Evolutionary conservation across 2,888 invertebrate genomes (phyloP), one percentile per base, ranked within the genome.

Genomic region (Bibio marci): DNA sequence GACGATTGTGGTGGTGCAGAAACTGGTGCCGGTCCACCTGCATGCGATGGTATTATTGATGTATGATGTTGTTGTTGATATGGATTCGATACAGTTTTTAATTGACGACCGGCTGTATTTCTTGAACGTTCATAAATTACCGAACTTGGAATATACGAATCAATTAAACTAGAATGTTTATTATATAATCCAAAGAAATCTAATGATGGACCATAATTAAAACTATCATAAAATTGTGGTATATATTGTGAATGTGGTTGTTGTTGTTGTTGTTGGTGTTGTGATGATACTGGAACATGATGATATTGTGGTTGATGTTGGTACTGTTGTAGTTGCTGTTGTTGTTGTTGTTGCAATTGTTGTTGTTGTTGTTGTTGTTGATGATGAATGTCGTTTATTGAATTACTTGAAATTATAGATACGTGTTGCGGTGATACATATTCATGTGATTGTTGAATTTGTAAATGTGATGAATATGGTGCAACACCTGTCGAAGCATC

Each of bases 101-200:
- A 5, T 25, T 38, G 38, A 11, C 31, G 30, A 14, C 28, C 27
- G 18, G 13, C 22, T 15, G 10, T 39, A 2, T 41, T 30, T 15
- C 39, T 43, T 35, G 46, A 49, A 22, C 55, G 48, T 14, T 50
- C 50, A 13, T 52, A 28, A 7, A 59, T 49, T 41, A 72, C 50
- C 48, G 66, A 66, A 27, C 71, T 72, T 32, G 73, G 73, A 40
- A 73, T 65, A 39, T 73, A 73, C 0, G 73, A 73, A 34, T 73
- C 73, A 6, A 73, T 49, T 35, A 73, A 54, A 5, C 71, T 71
- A 4, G 64, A 60, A 2, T 70, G 66, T 2, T 60, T 55, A 18
- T 50, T 49, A 1, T 48, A 36, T 10, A 37, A 30, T 13, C 33
- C 46, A 36, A 57, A 58, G 25, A 41, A 43, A 17, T 43, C 39